A percentile compares a stretch with the other conserved stretches of the same genome.
Evolutionary conservation across 2,888 invertebrate genomes (phyloP).

Genomic region (Luperina nickerlii): DNA sequence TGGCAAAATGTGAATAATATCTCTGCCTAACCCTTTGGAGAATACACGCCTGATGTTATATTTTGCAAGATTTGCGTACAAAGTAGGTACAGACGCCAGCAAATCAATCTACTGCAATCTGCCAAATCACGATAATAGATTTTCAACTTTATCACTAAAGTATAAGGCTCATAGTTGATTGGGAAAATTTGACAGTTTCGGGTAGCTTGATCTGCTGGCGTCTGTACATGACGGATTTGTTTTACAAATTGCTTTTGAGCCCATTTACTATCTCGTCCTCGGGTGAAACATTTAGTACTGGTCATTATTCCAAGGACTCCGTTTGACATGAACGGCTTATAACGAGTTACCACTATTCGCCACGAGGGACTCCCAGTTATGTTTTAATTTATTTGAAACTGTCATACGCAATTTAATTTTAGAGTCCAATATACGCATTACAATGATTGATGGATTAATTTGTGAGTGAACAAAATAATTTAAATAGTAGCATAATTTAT

Average conservation of each 20-base stretch:
- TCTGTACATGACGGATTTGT: neutral
- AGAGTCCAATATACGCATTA: neutral
- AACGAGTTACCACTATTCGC: conserved; percentile 30
- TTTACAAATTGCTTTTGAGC: conserved; percentile 28
- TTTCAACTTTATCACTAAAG: no score
- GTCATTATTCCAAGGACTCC: conserved; percentile 33
- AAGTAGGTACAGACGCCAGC: no score
- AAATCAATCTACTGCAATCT: no score
- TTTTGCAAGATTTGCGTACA: neutral
- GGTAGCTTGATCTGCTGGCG: no score
- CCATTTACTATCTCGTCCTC: conserved; percentile 6
- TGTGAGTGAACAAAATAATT: neutral
- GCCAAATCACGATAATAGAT: no score
- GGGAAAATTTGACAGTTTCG: no score
- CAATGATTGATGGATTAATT: neutral
- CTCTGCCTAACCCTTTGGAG: neutral
- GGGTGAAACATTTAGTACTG: conserved; percentile 25
- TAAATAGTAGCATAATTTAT: neutral
- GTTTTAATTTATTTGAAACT: conserved; percentile 39
- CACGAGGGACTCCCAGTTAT: conserved; percentile 8
- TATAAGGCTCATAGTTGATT: no score
- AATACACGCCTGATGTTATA: neutral
- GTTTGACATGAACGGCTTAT: conserved; percentile 31
- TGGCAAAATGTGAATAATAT: neutral
- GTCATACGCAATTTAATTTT: conserved; percentile 28